A percentile compares a stretch with the other conserved stretches of the same genome.
Evolutionary conservation across 2,113 vertebrate species (phyloP).

Genomic region (Phaethon lepturus): DNA sequence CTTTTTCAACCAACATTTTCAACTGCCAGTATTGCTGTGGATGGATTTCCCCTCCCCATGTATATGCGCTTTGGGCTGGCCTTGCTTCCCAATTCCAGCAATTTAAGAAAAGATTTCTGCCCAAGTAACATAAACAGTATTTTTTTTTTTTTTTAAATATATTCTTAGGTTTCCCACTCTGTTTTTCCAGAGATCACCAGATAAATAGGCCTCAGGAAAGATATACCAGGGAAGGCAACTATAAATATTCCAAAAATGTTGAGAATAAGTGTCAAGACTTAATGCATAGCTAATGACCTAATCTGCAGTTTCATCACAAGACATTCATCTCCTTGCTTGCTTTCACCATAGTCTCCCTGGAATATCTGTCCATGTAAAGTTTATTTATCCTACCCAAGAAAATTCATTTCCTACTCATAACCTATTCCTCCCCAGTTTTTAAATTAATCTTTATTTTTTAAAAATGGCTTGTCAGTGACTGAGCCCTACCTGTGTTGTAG

Average conservation of each 20-base stretch:
- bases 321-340: background rate
- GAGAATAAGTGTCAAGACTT: slow-evolving; percentile 1
- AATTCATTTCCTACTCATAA: background rate
- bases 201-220: slow-evolving; percentile 16
- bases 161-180: slow-evolving; percentile 18
- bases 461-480: background rate
- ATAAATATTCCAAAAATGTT: background rate
- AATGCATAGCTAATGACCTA: background rate
- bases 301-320: background rate
- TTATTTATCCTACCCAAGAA: background rate
- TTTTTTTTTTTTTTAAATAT: background rate
- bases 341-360: background rate
- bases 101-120: background rate
- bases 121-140: background rate
- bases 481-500: background rate
- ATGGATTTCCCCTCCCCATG: background rate
- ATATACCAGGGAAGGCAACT: background rate
- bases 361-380: background rate
- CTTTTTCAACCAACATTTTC: background rate
- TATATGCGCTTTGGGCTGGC: background rate
- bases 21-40: background rate
- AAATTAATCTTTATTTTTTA: background rate
- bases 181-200: background rate
- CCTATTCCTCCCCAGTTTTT: background rate
- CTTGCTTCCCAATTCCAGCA: background rate